A percentile compares a stretch with the other conserved stretches of the same genome.
Evolutionary conservation across 2,113 vertebrate genomes (phyloP).

Genomic region (Trochalopteron elliotii): DNA sequence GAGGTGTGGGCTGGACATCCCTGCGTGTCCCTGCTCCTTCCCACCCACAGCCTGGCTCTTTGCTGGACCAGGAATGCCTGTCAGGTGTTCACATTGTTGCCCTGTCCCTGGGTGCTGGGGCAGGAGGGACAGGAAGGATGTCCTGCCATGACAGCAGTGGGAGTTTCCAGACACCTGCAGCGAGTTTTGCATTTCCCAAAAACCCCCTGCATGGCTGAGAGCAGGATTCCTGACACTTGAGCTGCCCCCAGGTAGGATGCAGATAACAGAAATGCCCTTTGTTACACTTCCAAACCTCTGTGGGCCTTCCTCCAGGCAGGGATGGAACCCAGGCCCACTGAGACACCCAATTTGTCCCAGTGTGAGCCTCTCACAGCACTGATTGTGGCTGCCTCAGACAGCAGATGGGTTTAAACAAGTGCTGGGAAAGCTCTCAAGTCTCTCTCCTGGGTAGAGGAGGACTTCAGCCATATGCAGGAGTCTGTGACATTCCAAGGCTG

Average conservation of each 20-base stretch:
- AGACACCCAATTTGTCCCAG: neutral
- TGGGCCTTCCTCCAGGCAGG: neutral
- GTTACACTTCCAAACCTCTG: neutral
- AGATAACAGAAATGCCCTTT: neutral
- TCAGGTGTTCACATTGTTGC: accelerated
- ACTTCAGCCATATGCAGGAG: neutral
- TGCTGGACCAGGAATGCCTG: neutral
- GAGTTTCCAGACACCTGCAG: neutral
- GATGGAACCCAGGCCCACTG: neutral
- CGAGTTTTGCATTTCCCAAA: neutral
- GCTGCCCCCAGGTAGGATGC: neutral
- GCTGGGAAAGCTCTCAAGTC: neutral
- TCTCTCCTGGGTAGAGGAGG: neutral
- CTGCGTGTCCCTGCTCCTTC: neutral
- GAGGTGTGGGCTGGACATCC: neutral
- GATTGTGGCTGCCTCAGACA: neutral
- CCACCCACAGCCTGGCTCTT: neutral
- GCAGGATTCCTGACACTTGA: neutral
- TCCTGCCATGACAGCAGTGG: neutral
- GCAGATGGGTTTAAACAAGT: conserved; percentile 29
- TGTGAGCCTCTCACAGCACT: neutral
- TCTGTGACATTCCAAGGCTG: neutral
- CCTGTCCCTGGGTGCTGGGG: neutral
- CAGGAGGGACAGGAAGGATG: neutral
- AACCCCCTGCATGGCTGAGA: accelerated